Evolutionary conservation across 2,888 invertebrate species (phyloP).

Genomic region (Protula sp.): DNA sequence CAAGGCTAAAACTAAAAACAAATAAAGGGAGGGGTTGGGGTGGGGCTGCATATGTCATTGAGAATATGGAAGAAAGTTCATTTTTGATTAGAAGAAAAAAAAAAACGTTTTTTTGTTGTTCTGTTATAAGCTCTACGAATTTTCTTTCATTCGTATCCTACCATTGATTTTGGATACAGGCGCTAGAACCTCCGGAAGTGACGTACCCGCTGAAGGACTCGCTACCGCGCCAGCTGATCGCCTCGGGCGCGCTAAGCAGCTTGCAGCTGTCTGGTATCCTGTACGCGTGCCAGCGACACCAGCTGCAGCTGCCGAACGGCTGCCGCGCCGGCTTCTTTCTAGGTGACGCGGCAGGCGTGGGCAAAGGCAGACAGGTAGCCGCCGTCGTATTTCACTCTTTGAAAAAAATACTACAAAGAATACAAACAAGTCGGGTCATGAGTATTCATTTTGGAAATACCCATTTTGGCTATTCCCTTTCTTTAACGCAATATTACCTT

Average conservation of each 20-base stretch:
- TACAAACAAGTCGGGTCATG: not conserved
- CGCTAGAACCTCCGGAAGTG: constrained; percentile 34
- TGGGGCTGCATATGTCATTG: no score
- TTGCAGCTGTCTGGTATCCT: constrained; percentile 48
- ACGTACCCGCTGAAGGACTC: constrained; percentile 38
- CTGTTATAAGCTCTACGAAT: no score
- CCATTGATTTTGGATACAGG: constrained; percentile 26
- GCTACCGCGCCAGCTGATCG: constrained; percentile 34
- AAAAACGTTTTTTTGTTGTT: no score
- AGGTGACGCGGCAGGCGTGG: constrained; percentile 52
- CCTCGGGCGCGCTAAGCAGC: constrained; percentile 39
- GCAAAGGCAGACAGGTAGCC: constrained; percentile 48
- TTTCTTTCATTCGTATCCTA: no score
- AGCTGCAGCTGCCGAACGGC: constrained; percentile 42
- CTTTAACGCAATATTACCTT: no score
- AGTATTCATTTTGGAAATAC: no score
- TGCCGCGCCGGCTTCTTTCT: constrained; percentile 50
- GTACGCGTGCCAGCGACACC: constrained; percentile 51
- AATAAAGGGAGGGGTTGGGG: no score
- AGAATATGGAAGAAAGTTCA: no score
- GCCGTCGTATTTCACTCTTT: no score
- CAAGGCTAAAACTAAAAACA: no score
- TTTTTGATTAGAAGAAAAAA: no score
- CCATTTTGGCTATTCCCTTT: no score
- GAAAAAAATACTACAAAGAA: not conserved